Base-by-base conservation (phyloP, 2,113 vertebrate genomes). In the Todiramphus saurophagus region DNA sequence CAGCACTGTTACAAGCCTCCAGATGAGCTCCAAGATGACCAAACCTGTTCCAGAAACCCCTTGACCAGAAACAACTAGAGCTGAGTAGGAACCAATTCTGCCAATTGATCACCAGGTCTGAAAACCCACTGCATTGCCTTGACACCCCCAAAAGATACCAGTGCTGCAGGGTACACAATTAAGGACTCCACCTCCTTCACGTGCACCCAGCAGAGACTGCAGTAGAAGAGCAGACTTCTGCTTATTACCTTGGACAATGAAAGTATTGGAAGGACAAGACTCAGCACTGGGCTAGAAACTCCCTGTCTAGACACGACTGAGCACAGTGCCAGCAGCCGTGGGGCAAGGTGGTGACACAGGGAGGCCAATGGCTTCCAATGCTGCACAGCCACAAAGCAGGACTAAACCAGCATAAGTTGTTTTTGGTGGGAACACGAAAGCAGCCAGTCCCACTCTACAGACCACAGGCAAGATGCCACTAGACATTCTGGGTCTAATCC, bases 171-270 rank as follows among this genome's bases (percentile, higher is more conserved):
- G 10, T 15, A 37, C 17, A 5, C 1, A 5, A 10, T 11, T 20
- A 50, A 63, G n/a, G 39, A 39, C 33, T 39, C 48, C 35, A 14
- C 20, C 44, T 78, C 33, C 43, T 56, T 43, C 33, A n/a, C 1
- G 0, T 14, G 25, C 25, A 58, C 8, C 33, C 31, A 25, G 21
- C 1, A 0, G 7, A 72, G 46, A 46, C 80, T 1, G 1, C 24
- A 70, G 59, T 1, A 2, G 68, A n/a, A 33, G 5, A 50, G 11
- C 18, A 50, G 44, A 44, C 51, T 75, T 51, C 56, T 83, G 78
- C 56, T 66, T 37, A 62, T 3, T 35, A 31, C 51, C 63, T 51
- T 11, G 25, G 35, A 37, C 11, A 50, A 44, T 1, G 24, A 51
- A 14, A 0, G 1, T 21, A 27, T 9, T 23, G 53, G 44, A 66